Conservation (phyloP, 2,888 invertebrate genomes). For the Aspidiotus rigidus region DNA sequence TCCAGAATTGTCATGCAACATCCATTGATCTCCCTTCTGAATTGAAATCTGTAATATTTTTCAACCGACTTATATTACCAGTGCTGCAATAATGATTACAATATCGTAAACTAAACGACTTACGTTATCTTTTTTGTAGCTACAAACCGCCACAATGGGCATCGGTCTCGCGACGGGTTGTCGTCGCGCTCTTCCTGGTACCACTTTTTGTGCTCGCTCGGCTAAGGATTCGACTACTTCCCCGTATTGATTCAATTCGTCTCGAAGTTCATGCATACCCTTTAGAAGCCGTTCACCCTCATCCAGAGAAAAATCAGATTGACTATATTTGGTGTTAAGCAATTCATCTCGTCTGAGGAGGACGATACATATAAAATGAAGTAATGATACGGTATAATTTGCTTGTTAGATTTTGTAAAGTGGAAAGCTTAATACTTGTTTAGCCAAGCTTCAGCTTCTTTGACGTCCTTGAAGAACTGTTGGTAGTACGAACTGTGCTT, state of each 20-base stretch:
- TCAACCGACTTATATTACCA: background rate
- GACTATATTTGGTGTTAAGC: slow-evolving; percentile 87
- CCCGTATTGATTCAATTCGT: slow-evolving; percentile 82
- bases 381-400: background rate
- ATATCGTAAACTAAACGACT: slow-evolving; percentile 39
- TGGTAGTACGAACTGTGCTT: slow-evolving; percentile 87
- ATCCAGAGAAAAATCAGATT: slow-evolving; percentile 87
- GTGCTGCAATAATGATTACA: slow-evolving; percentile 5
- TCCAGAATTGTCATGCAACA: slow-evolving; percentile 85
- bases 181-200: slow-evolving; percentile 82
- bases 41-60: slow-evolving; percentile 59
- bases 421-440: slow-evolving; percentile 50
- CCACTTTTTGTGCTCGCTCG: slow-evolving; percentile 45
- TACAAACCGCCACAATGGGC: slow-evolving; percentile 83
- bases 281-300: slow-evolving; percentile 85
- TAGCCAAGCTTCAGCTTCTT: slow-evolving; percentile 87
- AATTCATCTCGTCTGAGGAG: slow-evolving; percentile 68
- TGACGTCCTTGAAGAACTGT: slow-evolving; percentile 82
- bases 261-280: slow-evolving; percentile 88
- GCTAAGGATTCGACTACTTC: slow-evolving; percentile 72
- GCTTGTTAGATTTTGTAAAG: background rate
- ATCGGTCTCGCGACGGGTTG: slow-evolving; percentile 77
- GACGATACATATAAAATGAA: slow-evolving; percentile 20
- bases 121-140: slow-evolving; percentile 76
- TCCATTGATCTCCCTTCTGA: slow-evolving; percentile 83